Evolutionary conservation across 2,113 vertebrate genomes (phyloP), one percentile per base, ranked within the genome.

Genomic region (Dromas ardeola): DNA sequence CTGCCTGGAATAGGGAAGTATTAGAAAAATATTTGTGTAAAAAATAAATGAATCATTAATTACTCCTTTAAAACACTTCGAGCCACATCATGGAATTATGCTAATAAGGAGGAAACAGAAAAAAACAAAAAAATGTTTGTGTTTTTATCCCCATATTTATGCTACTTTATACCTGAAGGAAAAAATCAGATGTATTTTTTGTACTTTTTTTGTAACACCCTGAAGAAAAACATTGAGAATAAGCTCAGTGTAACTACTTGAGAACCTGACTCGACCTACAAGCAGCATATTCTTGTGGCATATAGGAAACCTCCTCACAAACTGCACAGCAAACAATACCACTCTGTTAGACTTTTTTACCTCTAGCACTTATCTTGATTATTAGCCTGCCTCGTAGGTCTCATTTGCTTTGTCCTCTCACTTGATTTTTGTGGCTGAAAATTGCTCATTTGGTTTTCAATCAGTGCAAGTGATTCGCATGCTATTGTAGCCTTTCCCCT

Each of bases 381-480:
- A 78, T 91, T 55, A 70, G 15, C 26, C 3, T 3, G 26, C 13
- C 49, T 23, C 49, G 50, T 56, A 93, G 82, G 38, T 88, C 42
- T 70, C 47, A 5, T 79, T 74, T 83, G 19, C 94, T 83, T 83
- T 81, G 65, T 95, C 81, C 56, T 76, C 55, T 76, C 78, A 13
- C 52, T 79, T 84, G 72, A 59, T 85, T 93, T 91, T 65, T 58
- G 69, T 43, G 42, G 27, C 81, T 93, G 69, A 62, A 86, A 91
- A 83, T 40, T n/a, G 40, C 52, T 71, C 50, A 30, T 83, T 84
- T 73, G 22, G 40, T 34, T 93, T 90, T 62, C 74, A 88, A 32
- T 59, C 67, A 69, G 26, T 26, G n/a, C 32, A 55, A 76, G 65
- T 1, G 2, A 66, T 42, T 29, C 0, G 0, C 18, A 19, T n/a